Evolutionary conservation across 2,888 invertebrate species (phyloP).

Genomic region (Vesta saturnalis): DNA sequence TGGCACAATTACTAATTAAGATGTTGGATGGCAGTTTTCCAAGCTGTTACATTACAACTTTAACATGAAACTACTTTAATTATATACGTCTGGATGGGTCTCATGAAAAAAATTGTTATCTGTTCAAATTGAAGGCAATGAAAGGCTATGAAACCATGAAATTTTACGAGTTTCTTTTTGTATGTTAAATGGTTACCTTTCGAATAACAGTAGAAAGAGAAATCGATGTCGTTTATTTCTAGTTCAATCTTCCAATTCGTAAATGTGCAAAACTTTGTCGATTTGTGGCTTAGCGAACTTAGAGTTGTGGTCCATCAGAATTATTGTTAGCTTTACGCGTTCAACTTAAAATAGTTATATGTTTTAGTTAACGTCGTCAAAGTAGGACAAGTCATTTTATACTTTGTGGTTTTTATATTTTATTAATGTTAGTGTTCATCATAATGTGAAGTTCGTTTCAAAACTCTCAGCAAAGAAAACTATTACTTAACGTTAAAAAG

Average conservation of each 20-base stretch:
- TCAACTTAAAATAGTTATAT: neutral
- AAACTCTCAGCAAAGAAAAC: no score
- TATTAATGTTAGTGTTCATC: neutral
- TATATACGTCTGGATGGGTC: neutral
- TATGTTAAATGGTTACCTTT: neutral
- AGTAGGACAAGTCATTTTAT: neutral
- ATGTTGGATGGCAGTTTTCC: neutral
- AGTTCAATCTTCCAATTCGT: constrained; percentile 1
- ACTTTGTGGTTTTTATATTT: neutral
- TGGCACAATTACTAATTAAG: neutral
- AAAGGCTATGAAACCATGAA: no score
- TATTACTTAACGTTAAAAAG: no score
- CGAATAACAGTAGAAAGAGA: neutral
- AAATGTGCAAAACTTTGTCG: neutral
- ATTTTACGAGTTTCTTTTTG: neutral
- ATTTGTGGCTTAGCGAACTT: neutral
- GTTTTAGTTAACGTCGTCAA: neutral
- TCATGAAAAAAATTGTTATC: no score
- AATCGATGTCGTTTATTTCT: constrained; percentile 1
- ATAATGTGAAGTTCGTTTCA: no score
- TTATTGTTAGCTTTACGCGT: neutral
- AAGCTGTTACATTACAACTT: neutral
- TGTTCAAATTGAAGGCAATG: no score
- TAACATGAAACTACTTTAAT: neutral
- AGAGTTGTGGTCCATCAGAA: neutral